Evolutionary conservation across 2,888 invertebrate genomes (phyloP).

Genomic region (Slavum lentiscoides): DNA sequence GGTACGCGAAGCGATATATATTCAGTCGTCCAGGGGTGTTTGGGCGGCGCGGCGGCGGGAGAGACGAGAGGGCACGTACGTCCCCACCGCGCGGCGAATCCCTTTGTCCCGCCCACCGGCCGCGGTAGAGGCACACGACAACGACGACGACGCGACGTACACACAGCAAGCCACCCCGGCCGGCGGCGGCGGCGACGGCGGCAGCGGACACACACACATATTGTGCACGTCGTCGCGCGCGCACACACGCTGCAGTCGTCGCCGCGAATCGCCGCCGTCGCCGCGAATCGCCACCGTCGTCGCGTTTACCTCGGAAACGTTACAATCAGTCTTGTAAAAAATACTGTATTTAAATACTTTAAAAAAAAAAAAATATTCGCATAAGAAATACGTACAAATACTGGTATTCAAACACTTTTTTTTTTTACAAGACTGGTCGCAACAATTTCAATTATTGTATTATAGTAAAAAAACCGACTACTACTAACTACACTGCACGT

Average conservation of each 20-base stretch:
- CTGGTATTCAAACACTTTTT: no score
- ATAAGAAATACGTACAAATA: no score
- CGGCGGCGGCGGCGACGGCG: slow-evolving; percentile 28
- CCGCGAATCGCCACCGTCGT: background rate
- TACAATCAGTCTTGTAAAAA: no score
- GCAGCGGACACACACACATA: slow-evolving; percentile 37
- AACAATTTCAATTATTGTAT: no score
- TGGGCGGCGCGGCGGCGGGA: background rate
- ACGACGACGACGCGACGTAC: slow-evolving; percentile 23
- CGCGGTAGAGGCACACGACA: slow-evolving; percentile 16
- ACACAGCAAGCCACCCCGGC: slow-evolving; percentile 51
- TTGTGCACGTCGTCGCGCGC: slow-evolving; percentile 52
- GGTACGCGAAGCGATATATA: no score
- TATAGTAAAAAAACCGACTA: background rate
- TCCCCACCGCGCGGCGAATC: slow-evolving; percentile 50
- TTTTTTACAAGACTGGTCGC: no score
- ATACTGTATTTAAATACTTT: no score
- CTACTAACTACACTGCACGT: background rate
- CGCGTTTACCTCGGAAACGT: background rate
- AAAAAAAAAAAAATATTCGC: no score
- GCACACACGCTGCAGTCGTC: slow-evolving; percentile 27
- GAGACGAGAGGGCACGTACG: background rate
- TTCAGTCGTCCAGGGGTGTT: no score
- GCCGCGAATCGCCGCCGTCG: background rate
- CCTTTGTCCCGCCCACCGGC: slow-evolving; percentile 50